A percentile compares a stretch with the other conserved stretches of the same genome.
Evolutionary conservation across 2,888 invertebrate genomes (phyloP).

Genomic region (Pyrrhosoma nymphula): DNA sequence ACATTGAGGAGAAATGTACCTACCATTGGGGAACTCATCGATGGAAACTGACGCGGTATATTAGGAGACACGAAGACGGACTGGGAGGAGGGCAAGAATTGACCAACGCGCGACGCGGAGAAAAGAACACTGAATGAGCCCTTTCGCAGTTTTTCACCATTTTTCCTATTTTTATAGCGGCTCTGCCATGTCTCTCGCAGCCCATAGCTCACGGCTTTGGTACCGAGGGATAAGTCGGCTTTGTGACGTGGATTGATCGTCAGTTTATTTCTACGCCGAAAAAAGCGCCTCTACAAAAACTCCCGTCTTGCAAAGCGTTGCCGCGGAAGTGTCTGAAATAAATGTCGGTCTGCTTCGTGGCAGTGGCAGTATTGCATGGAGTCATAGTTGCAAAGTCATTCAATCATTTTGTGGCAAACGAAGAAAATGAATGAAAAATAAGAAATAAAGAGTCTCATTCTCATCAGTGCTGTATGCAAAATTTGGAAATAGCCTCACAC

Average conservation of each 20-base stretch:
- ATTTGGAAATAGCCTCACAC: too few relatives aligned
- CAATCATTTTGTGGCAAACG: not conserved
- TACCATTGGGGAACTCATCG: not conserved
- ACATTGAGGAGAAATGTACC: not conserved
- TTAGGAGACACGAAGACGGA: not conserved
- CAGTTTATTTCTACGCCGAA: not conserved
- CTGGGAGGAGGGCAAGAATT: not conserved
- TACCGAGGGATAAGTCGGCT: not conserved
- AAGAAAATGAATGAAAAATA: too few relatives aligned
- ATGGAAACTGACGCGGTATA: not conserved
- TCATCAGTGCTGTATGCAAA: too few relatives aligned
- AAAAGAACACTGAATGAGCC: not conserved
- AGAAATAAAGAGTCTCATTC: too few relatives aligned
- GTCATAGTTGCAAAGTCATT: not conserved
- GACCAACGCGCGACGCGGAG: not conserved
- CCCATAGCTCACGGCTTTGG: not conserved
- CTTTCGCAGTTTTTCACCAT: not conserved
- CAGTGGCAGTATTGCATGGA: not conserved
- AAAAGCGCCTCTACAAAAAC: not conserved
- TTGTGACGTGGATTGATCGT: conserved; percentile 28
- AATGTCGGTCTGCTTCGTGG: not conserved
- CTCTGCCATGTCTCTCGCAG: not conserved
- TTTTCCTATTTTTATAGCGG: not conserved
- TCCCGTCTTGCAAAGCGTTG: not conserved
- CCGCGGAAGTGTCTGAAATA: not conserved